Conservation (phyloP, 2,888 invertebrate species). For the Urechis unicinctus region DNA sequence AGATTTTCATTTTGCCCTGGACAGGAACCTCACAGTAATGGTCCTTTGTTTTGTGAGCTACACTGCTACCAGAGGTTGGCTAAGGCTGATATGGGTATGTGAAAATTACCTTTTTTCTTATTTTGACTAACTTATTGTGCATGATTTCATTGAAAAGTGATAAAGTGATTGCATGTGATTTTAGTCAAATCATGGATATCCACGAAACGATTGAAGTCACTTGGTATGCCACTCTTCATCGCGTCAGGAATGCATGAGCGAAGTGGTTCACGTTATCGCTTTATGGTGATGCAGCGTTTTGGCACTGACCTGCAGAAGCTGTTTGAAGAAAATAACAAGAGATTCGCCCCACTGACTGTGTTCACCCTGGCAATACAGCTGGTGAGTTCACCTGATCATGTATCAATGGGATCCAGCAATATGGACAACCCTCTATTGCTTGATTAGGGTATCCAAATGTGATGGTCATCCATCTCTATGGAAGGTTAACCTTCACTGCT, state of each 20-base stretch:
- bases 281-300: conserved; percentile 87
- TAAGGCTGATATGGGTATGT: conserved; percentile 70
- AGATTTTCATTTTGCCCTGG: conserved; percentile 27
- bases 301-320: conserved; percentile 78
- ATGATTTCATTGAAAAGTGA: too few species aligned
- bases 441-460: too few species aligned
- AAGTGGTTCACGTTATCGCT: conserved; percentile 73
- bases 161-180: too few species aligned
- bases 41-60: conserved; percentile 96
- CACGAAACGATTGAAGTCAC: conserved; percentile 59
- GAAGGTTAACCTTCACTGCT: not conserved
- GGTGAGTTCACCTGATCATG: conserved; percentile 50
- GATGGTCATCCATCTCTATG: too few species aligned
- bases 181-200: conserved; percentile 69
- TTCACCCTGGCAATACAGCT: conserved; percentile 75
- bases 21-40: conserved; percentile 90
- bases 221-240: conserved; percentile 85
- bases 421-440: not conserved
- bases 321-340: conserved; percentile 58
- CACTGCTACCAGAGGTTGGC: conserved; percentile 87
- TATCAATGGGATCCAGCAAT: not conserved
- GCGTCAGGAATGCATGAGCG: conserved; percentile 80
- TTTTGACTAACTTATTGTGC: conserved; percentile 1
- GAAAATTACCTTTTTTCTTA: not conserved
- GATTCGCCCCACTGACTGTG: conserved; percentile 71